A percentile compares a stretch with the other conserved stretches of the same genome.
Conservation (phyloP, 2,888 invertebrate species). For the Parnassius apollo region DNA sequence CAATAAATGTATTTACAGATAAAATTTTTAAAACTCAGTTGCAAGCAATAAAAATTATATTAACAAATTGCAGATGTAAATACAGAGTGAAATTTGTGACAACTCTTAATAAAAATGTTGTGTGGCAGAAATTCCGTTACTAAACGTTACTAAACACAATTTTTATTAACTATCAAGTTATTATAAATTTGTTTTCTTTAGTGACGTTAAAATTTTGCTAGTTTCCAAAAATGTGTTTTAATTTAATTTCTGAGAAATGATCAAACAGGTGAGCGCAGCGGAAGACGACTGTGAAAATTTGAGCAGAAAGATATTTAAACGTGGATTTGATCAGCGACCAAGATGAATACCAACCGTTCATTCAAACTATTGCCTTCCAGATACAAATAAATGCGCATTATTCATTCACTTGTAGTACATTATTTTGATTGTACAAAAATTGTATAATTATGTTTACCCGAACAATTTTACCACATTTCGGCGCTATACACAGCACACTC, state of each 20-base stretch:
- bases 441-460: slow-evolving; percentile 10
- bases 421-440: slow-evolving; percentile 16
- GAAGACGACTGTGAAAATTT: slow-evolving; percentile 60
- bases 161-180: too few relatives aligned
- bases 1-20: slow-evolving; percentile 5
- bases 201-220: slow-evolving; percentile 5
- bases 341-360: slow-evolving; percentile 20
- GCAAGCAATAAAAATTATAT: slow-evolving; percentile 16
- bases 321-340: slow-evolving; percentile 15
- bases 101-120: slow-evolving; percentile 19
- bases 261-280: slow-evolving; percentile 51
- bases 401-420: slow-evolving; percentile 17
- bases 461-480: slow-evolving; percentile 6
- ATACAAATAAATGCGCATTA: slow-evolving; percentile 23
- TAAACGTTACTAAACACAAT: too few relatives aligned
- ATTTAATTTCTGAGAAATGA: slow-evolving; percentile 17
- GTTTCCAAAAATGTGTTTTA: slow-evolving; percentile 24
- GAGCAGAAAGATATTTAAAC: slow-evolving; percentile 35
- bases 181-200: too few relatives aligned
- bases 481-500: slow-evolving; percentile 9
- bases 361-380: not conserved
- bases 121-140: not conserved
- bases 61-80: slow-evolving; percentile 17
- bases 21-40: slow-evolving; percentile 7
- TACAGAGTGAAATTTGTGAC: slow-evolving; percentile 21